These are phyloP conservation scores for Montipora efflorescens DNA, from an alignment of 64 coral and sea anemone genomes.

Conservation along the genomic window DNA sequence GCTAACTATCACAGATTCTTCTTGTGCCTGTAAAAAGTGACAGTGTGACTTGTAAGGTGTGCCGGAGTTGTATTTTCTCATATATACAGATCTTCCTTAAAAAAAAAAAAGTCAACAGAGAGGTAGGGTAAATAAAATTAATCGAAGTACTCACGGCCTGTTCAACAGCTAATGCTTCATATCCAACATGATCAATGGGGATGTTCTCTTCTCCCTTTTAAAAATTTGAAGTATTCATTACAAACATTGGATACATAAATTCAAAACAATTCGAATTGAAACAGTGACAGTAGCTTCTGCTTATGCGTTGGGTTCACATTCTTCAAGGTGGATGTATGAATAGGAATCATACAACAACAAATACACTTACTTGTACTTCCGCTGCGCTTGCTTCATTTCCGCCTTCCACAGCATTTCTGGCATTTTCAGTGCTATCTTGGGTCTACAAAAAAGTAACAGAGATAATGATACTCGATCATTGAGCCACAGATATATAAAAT, in stretches of 20 bases:
- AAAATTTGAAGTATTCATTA: neutral
- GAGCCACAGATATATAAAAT: neutral
- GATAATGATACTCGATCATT: neutral
- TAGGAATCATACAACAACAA: neutral
- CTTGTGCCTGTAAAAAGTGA: neutral
- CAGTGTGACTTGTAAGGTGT: neutral
- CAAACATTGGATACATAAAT: neutral
- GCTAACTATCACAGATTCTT: neutral
- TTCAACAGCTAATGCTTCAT: neutral
- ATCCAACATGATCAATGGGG: neutral
- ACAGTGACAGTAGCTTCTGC: neutral
- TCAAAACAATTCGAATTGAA: neutral
- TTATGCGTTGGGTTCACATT: neutral
- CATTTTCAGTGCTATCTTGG: neutral
- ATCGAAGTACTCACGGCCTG: neutral
- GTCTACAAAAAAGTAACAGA: neutral
- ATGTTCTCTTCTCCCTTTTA: neutral
- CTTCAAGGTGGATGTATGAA: neutral
- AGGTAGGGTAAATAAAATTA: neutral
- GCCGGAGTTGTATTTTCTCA: neutral
- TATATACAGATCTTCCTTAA: neutral
- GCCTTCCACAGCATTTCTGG: neutral
- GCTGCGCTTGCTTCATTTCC: neutral
- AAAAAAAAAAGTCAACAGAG: neutral
- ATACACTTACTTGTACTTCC: neutral